Base-by-base conservation (phyloP, 1,140 invertebrate species). In the Aphaenogaster rudis region DNA sequence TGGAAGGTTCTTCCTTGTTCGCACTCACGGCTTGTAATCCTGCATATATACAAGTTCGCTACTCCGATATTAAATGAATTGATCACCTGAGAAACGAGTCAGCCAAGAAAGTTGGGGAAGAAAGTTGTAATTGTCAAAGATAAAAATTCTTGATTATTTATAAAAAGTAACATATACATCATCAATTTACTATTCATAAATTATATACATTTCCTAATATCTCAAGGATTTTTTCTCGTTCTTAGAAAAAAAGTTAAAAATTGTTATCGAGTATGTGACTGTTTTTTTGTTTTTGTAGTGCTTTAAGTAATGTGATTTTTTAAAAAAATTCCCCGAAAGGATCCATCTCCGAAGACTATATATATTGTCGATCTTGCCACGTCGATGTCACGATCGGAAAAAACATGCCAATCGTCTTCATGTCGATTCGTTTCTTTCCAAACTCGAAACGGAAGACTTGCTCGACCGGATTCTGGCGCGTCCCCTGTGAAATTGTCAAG, bases 401-500 rank as follows among this genome's bases (percentile, higher is more conserved):
- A 63, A 86, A 86, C 11, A 39, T n/a, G 66, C 17, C 13, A 50
- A 28, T 50, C 48, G 33, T 81, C n/a, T 15, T 50, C 11, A 48
- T 21, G 78, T 54, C 48, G 36, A 63, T 86, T 76, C 36, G 7
- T 76, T 52, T 84, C n/a, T 50, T 86, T 81, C 54, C 42, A 63
- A 69, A 21, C 28, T 5, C 42, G 42, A 80, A 45, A 81, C 63
- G 69, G 54, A 87, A 78, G 64, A 81, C 81, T 81, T 52, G 57
- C 54, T 11, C 52, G 21, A 52, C 57, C 28, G 50, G 45, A 89
- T 88, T 36, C 54, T 67, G 69, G 28, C 45, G 36, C 71, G 59
- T 78, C 42, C n/a, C 50, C 72, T 45, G 63, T 79, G 3, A 67
- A 88, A 90, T 64, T 90, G 80, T 88, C 61, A 42, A 90, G 54